Percentiles rank a stretch among this genome's conserved stretches.
Conservation (phyloP, 2,797 vertebrate species). For the Fringilla coelebs region DNA sequence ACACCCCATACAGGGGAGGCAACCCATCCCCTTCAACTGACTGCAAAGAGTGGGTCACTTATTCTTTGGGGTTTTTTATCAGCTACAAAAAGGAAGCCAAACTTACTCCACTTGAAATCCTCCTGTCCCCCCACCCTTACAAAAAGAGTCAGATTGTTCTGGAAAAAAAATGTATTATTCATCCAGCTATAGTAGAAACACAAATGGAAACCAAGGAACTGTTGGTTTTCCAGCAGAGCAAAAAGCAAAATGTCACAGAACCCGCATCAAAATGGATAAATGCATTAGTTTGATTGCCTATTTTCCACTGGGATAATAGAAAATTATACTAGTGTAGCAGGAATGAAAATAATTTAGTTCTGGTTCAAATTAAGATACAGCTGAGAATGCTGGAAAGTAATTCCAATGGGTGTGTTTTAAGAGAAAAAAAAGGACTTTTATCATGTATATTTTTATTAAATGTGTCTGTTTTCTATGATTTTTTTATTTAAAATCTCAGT, state of each 20-base stretch:
- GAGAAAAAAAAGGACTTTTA: background rate
- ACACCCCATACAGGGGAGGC: background rate
- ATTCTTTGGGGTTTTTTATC: background rate
- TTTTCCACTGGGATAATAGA: background rate
- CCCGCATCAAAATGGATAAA: background rate
- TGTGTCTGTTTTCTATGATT: background rate
- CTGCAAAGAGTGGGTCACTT: background rate
- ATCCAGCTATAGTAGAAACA: background rate
- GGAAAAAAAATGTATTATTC: background rate
- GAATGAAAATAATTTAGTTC: background rate
- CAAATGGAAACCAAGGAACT: background rate
- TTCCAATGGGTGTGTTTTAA: background rate
- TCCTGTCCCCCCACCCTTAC: accelerated
- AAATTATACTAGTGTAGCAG: background rate
- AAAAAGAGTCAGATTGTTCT: background rate
- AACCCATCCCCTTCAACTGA: background rate
- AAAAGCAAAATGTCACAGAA: constrained; percentile 18
- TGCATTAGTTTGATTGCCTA: constrained; percentile 9
- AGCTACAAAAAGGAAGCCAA: background rate
- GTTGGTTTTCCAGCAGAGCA: background rate
- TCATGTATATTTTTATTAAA: background rate
- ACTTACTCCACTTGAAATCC: background rate
- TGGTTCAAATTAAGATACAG: background rate
- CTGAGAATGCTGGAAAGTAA: background rate
- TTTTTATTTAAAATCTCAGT: background rate